A percentile compares a stretch with the other conserved stretches of the same genome.
Conservation (phyloP, 2,797 vertebrate species). For the Myoxocephalus aenaeus region DNA sequence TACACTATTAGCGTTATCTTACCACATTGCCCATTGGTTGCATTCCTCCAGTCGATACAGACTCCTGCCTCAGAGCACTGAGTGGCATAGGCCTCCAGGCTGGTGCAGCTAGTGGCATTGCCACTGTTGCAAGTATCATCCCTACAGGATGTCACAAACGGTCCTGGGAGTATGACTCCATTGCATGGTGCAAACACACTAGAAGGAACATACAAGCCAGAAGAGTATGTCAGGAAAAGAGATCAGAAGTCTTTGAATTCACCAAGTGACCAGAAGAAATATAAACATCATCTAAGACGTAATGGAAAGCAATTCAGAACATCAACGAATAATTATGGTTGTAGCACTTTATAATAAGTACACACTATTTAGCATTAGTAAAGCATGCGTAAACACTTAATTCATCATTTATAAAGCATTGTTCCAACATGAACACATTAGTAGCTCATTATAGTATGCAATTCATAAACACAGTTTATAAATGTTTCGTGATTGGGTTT, state of each 20-base stretch:
- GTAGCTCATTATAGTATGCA: no score
- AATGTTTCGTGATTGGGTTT: no score
- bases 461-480: no score
- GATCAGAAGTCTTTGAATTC: background rate
- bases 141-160: conserved; percentile 72
- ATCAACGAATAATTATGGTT: background rate
- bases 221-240: background rate
- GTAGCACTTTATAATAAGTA: no score
- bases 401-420: no score
- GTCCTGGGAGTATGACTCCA: conserved; percentile 55
- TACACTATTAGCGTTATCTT: conserved; percentile 37
- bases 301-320: background rate
- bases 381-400: no score
- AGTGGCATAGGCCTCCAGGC: conserved; percentile 83
- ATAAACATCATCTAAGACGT: background rate
- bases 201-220: conserved; percentile 13
- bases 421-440: no score
- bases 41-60: conserved; percentile 85
- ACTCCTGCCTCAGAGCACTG: conserved; percentile 78
- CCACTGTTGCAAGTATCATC: conserved; percentile 66
- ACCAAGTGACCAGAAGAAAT: background rate
- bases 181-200: conserved; percentile 85
- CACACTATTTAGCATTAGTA: no score
- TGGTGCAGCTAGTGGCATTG: conserved; percentile 67
- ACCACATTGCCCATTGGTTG: conserved; percentile 84